Evolutionary conservation across 2,113 vertebrate species (phyloP), one percentile per base, ranked within the genome.

Genomic region (Lanius collurio): DNA sequence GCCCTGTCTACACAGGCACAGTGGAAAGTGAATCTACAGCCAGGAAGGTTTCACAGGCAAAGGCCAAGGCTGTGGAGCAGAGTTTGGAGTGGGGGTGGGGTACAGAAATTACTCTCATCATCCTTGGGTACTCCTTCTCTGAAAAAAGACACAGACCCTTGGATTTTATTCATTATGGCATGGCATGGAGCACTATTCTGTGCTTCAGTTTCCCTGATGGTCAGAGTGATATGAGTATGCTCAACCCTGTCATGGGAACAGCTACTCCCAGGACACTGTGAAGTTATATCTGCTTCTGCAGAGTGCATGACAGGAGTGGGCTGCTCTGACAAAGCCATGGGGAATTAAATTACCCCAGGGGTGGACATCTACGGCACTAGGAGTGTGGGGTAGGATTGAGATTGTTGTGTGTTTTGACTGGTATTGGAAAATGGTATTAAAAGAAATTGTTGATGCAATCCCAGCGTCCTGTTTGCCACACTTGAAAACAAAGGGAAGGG

Each of bases 221-320:
- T 44, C 37, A 53, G 33, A n/a, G 20, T 53, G 59, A 53, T 42
- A 16, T 22, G 22, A 60, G 39, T 19, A 37, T 15, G 19, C 16
- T 57, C 23, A 39, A 47, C 41, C 47, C 35, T 35, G 26, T 50
- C 1, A 2, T 23, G 46, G 46, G 49, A 73, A 33, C 37, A 63
- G 63, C 37, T 21, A 10, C 2, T 7, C 7, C 5, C 0, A 1
- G 30, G 59, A 62, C 53, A 50, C 13, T 2, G 1, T 22, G 5
- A 49, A 89, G 26, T 41, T 69, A 7, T 8, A 18, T 41, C 42
- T 76, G 50, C 42, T 87, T 30, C 57, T 73, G 35, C 18, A 20
- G 53, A 35, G 18, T 2, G 1, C 35, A 11, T 15, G 49, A 22
- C 33, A 63, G 73, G 60, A 79, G 60, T 1, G 28, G 14, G 10